Base-by-base conservation (phyloP, 1,140 invertebrate genomes). In the Aphidius gifuensis region DNA sequence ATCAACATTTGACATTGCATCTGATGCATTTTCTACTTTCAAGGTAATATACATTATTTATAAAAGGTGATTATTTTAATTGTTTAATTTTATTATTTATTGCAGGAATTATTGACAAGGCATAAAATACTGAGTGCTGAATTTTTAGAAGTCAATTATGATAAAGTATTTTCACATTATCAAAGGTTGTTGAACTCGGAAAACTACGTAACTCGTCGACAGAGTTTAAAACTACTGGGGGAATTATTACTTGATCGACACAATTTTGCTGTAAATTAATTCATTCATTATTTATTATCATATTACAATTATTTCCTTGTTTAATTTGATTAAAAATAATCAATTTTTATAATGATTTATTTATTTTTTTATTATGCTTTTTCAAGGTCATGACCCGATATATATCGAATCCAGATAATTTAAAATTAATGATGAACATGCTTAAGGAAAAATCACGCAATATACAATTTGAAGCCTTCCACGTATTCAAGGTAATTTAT, bases 371-470 rank as follows among this genome's bases (percentile, higher is more conserved):
- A 38, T 66, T 69, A 66, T 48, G 53, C 8, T 62, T 68, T 65
- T 78, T 83, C 56, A 66, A 89, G 88, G 94, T 97, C 57, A 99
- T 99, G 96, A 98, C 96, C 54, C 87, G 91, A 70, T 99, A 99
- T 83, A 99, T 99, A 82, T 97, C 95, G 66, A 98, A 98, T 83
- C 96, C 96, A 9, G 97, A 99, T 76, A 99, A 99, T 85, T 86
- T 99, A 53, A 99, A 99, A 79, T 85, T 99, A 63, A 99, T 99
- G 97, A 99, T 99, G 98, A 99, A 98, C 79, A 98, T 99, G 96
- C 85, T 99, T 68, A 96, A 97, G 84, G 97, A 99, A 80, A 97
- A 98, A 80, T 98, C 96, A 71, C 88, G 95, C 71, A 99, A 99
- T 84, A 99, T 99, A 75, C 97, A 99, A 82, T 99, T 99, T 85